Base-by-base conservation (phyloP, 2,888 invertebrate genomes). In the Heteromurus nitidus region DNA sequence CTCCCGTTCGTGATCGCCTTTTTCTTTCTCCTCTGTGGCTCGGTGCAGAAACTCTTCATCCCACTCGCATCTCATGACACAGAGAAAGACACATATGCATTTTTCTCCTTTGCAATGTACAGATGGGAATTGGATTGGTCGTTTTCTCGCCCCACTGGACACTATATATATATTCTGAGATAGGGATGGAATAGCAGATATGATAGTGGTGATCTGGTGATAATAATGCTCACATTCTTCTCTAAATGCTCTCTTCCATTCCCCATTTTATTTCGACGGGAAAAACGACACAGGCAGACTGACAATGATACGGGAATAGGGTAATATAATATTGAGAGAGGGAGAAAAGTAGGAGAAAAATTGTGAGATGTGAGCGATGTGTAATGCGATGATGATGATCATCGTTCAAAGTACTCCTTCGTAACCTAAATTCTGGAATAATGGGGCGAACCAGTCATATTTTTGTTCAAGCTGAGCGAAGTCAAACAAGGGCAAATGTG, bases 251-350 rank as follows among this genome's bases (percentile, higher is more conserved):
- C 5, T 36, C 13, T 36, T 9, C 36, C 36, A 36, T n/a, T n/a
- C n/a, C n/a, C n/a, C n/a, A n/a, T n/a, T n/a, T n/a, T n/a, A n/a
- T n/a, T n/a, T n/a, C n/a, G n/a, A n/a, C n/a, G n/a, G n/a, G n/a
- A n/a, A n/a, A n/a, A n/a, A n/a, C n/a, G n/a, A n/a, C n/a, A n/a
- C n/a, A n/a, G n/a, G n/a, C n/a, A n/a, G 68, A 53, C 50, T 68
- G 68, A 68, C 50, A 31, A 53, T 53, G 53, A 44, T 44, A 13
- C 36, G 5, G 36, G 36, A 36, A 36, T 36, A 36, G 36, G 36
- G 47, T 69, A 55, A 72, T 72, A 60, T 44, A 72, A 72, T 72
- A 72, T 60, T 72, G 70, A 18, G 42, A 72, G n/a, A n/a, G n/a
- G n/a, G n/a, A n/a, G n/a, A n/a, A n/a, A n/a, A n/a, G n/a, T n/a